Percentiles rank a stretch among this genome's conserved stretches.
Evolutionary conservation across 2,888 invertebrate species (phyloP).

Genomic region (Ectropis crepuscularia): DNA sequence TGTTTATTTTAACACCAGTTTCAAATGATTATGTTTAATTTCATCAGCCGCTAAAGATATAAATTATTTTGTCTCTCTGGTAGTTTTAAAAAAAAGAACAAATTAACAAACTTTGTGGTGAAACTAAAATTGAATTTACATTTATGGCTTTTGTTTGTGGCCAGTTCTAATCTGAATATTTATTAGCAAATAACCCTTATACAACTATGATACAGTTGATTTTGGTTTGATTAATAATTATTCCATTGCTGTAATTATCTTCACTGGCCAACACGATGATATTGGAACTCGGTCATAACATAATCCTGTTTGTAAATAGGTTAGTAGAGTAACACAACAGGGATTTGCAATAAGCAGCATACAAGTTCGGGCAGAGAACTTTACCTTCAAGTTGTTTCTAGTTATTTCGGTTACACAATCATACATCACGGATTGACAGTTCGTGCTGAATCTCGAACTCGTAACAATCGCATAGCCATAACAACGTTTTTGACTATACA

Average conservation of each 20-base stretch:
- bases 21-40: conserved; percentile 35
- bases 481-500: conserved; percentile 5
- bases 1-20: conserved; percentile 15
- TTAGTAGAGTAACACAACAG: conserved; percentile 7
- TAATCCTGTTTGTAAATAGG: neutral
- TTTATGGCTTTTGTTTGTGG: conserved; percentile 17
- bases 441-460: conserved; percentile 41
- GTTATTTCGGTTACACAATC: conserved; percentile 34
- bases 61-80: conserved; percentile 5
- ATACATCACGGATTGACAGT: conserved; percentile 52
- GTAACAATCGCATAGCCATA: conserved; percentile 16
- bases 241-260: no score
- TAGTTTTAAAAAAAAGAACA: conserved; percentile 26
- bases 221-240: no score
- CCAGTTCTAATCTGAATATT: conserved; percentile 2
- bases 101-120: conserved; percentile 5
- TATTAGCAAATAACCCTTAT: neutral
- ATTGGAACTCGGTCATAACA: neutral
- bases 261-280: no score
- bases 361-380: neutral
- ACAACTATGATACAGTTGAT: no score
- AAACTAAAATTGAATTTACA: conserved; percentile 11
- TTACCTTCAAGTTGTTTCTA: conserved; percentile 6
- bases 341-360: conserved; percentile 7
- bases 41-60: conserved; percentile 18